These are phyloP conservation scores for Chrysolina oricalcia DNA, from an alignment of 2,888 invertebrate genomes.

Conservation along the genomic window DNA sequence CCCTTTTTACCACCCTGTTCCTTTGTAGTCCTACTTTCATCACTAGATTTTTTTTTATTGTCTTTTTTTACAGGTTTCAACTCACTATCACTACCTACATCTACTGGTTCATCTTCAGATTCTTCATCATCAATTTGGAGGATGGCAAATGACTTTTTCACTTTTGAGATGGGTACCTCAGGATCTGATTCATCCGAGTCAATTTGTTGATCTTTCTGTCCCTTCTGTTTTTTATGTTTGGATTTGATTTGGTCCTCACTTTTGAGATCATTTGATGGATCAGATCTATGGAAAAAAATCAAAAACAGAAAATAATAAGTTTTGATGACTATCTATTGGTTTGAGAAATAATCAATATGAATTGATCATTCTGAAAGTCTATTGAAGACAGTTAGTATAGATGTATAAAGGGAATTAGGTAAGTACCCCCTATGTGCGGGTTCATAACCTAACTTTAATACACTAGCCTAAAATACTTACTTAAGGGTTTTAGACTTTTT, in stretches of 20 bases:
- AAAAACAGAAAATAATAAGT: not conserved
- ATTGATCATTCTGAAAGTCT: too few relatives aligned
- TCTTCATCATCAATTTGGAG: conserved; percentile 80
- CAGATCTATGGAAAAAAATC: conserved; percentile 33
- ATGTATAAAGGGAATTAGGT: too few relatives aligned
- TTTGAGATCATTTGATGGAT: conserved; percentile 26
- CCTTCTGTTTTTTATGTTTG: conserved; percentile 57
- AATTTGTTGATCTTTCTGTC: conserved; percentile 68
- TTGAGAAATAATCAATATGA: too few relatives aligned
- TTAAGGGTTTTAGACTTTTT: conserved; percentile 65
- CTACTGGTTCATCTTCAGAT: conserved; percentile 66
- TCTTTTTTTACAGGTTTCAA: conserved; percentile 68
- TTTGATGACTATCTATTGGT: not conserved
- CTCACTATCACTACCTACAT: conserved; percentile 69
- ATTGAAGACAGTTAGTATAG: too few relatives aligned
- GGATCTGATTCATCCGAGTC: conserved; percentile 69
- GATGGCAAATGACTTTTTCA: conserved; percentile 76
- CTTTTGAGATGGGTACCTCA: conserved; percentile 69
- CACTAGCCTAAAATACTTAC: conserved; percentile 57
- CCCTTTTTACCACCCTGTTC: conserved; percentile 78
- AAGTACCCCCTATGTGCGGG: not conserved
- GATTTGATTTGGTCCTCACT: conserved; percentile 27
- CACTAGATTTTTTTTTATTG: conserved; percentile 68
- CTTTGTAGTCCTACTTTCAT: conserved; percentile 68
- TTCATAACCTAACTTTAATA: conserved; percentile 59